Evolutionary conservation across 2,888 invertebrate species (phyloP), one percentile per base, ranked within the genome.

Genomic region (Lamproptera curius): DNA sequence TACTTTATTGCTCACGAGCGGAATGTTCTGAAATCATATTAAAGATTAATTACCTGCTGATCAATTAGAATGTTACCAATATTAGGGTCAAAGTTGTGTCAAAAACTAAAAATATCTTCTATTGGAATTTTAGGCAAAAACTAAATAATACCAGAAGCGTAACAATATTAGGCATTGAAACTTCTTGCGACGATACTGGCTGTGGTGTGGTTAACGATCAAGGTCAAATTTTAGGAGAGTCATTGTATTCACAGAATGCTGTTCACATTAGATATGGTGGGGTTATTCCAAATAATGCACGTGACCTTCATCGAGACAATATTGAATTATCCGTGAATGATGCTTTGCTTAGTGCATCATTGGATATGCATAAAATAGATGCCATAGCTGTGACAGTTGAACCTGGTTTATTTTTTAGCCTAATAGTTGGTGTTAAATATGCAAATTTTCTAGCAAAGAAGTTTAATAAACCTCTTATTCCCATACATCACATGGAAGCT

Each of bases 401-500:
- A 74, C 99, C 99, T 48, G 95, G 97, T n/a, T 76, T 97, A 54
- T 77, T 92, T 0, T 65, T 94, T 44, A 96, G 96, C 47, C 84
- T 99, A 44, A 58, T 87, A 50, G 92, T 98, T 52, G 98, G 98
- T 26, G 83, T 93, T 35, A 91, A 92, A 56, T 95, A 95, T 90
- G 96, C 95, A 1, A 95, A 93, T 65, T 89, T 93, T 65, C 74
- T 97, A 40, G 91, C 93, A 14, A 88, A 84, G 57, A 80, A 84
- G 43, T 85, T 91, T 54, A 80, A 89, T 0, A 95, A 94, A 72
- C 97, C 97, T 0, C 83, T 99, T 54, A 95, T 99, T 70, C 97
- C 99, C 0, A 93, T 99, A 50, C 99, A 99, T 88, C 99, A 99
- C 65, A 99, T 99, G 99, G 94, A 98, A 88, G 99, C 99, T 1